Evolutionary conservation across 2,888 invertebrate species (phyloP), one percentile per base, ranked within the genome.

Genomic region (Agrochola lota): DNA sequence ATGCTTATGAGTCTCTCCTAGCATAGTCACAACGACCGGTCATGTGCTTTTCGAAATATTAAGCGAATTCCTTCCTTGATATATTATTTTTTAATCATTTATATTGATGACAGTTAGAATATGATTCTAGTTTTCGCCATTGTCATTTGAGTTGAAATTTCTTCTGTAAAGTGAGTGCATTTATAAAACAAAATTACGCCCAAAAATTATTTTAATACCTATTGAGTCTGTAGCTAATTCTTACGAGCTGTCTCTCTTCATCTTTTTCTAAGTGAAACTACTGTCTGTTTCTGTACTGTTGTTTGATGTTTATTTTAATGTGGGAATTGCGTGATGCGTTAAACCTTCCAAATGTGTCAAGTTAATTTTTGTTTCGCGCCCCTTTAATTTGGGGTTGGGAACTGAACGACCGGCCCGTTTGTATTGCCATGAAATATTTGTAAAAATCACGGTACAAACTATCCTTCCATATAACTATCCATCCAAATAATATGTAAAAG

Each of bases 291-390:
- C 40, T 70, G 8, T 49, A 15, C 2, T 52, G 46, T 73, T 64
- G 52, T 40, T 64, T 11, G 26, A 73, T 71, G 77, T 85, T 82
- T 81, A 66, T 74, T 82, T 81, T 71, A 84, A 84, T 85, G 85
- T 46, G 43, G 40, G 46, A 74, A 78, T 85, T 30, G 82, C 85
- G 84, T 85, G 85, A 74, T 70, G 52, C 78, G 62, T 63, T 67
- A 85, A 72, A 74, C 66, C 85, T 82, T 85, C 35, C 30, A 74
- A 76, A 73, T 63, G 78, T 72, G 71, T 71, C 71, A 62, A 78
- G 62, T 82, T 85, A 70, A 66, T 72, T 74, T 85, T 82, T 74
- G 60, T 62, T 55, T 26, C 30, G 52, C 59, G 9, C 60, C 78
- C 60, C 71, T 74, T 57, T 67, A 52, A 64, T 81, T 66, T 59